Percentiles rank a stretch among this genome's conserved stretches.
Conservation (phyloP, 2,113 vertebrate species). For the Antechinus stuartii region DNA sequence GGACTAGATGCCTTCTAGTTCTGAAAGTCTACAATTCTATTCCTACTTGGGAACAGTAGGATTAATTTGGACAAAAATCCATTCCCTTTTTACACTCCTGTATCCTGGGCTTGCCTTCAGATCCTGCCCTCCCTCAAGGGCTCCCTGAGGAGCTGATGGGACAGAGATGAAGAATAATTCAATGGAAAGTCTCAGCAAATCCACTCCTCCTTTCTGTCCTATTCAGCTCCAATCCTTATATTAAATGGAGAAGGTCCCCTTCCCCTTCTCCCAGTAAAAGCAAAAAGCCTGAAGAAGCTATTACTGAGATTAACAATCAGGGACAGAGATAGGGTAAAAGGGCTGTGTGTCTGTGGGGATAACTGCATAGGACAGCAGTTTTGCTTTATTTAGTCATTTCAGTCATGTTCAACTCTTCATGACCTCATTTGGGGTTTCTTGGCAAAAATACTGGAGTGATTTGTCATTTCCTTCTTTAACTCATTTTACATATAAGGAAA, state of each 20-base stretch:
- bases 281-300: not conserved
- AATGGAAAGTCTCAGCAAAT: not conserved
- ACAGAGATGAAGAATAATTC: not conserved
- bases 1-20: not conserved
- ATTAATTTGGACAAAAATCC: not conserved
- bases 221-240: not conserved
- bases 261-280: not conserved
- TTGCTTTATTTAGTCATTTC: not conserved
- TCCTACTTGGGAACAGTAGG: not conserved
- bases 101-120: not conserved
- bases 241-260: not conserved
- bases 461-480: not conserved
- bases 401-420: not conserved
- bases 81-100: not conserved
- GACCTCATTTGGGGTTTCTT: not conserved
- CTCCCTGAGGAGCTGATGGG: not conserved
- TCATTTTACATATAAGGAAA: not conserved
- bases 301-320: not conserved
- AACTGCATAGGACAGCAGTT: not conserved
- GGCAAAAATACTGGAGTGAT: too few species aligned
- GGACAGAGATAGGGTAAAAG: not conserved
- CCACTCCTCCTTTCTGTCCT: not conserved
- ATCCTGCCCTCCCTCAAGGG: not conserved
- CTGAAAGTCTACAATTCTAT: not conserved
- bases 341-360: not conserved